Evolutionary conservation across 2,888 invertebrate species (phyloP), one percentile per base, ranked within the genome.

Genomic region (Leistus spinibarbis): DNA sequence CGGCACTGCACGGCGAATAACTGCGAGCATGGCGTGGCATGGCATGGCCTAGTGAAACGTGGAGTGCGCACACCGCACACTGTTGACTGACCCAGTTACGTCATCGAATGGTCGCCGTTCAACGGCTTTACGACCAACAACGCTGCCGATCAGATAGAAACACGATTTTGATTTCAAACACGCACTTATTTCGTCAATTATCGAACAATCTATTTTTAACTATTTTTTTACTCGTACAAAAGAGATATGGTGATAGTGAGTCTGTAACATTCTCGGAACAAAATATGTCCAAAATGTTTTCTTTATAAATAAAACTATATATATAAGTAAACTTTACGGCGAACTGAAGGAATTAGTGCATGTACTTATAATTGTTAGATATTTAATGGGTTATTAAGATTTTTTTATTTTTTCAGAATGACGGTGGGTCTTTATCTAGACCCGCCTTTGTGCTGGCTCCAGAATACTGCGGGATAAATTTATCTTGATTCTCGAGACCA

Each of bases 401-500:
- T 71, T 78, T 78, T 80, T 81, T 60, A 3, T 3, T 60, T 19
- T 83, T 84, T 74, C 82, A 83, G 83, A 79, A 82, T 82, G 82
- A 80, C 80, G 78, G 79, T 80, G 79, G 81, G 79, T 79, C 81
- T 80, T 76, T 78, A 78, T 79, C 78, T 78, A 77, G 81, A 79
- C 83, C 84, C 83, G 81, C 83, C 83, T 79, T 72, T 77, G 80
- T 79, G 83, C 84, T 83, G 84, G 84, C 83, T 81, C 69, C 80
- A 79, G 64, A 81, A 79, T 79, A 83, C 83, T 77, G 82, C 84
- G 77, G 84, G 84, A 81, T 84, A 83, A 83, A 23, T 56, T 19
- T 63, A 23, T 64, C 54, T 16, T 27, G 10, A 78, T 10, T 70
- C 69, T 67, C 69, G 71, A 76, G 62, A 76, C 77, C 77, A 66